These are phyloP conservation scores for Drosophila serrata DNA, from an alignment of 1,140 invertebrate species.

Conservation along the genomic window DNA sequence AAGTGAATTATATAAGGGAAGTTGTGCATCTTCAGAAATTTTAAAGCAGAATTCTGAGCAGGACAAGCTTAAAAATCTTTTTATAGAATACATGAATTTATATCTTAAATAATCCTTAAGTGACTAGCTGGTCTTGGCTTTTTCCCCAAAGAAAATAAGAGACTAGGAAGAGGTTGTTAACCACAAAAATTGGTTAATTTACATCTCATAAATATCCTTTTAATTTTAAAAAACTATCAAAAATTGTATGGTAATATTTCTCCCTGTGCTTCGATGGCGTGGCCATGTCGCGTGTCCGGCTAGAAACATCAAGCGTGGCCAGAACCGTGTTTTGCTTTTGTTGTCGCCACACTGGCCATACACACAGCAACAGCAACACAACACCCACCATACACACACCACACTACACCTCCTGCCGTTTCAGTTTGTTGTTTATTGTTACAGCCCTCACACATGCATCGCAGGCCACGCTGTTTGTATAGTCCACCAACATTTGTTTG, in stretches of 20 bases:
- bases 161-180: neutral
- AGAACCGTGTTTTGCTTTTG: slow-evolving; percentile 49
- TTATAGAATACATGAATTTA: neutral
- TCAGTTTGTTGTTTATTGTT: slow-evolving; percentile 78
- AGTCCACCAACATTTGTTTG: slow-evolving; percentile 81
- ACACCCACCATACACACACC: neutral
- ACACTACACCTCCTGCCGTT: slow-evolving; percentile 1
- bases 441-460: slow-evolving; percentile 62
- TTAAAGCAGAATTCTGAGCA: neutral
- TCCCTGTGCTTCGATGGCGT: slow-evolving; percentile 28
- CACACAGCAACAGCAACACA: slow-evolving; percentile 2
- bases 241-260: slow-evolving; percentile 1
- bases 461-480: slow-evolving; percentile 55
- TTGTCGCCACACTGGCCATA: slow-evolving; percentile 32
- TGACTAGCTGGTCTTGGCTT: too few species aligned
- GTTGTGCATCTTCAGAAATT: neutral
- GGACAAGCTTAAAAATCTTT: neutral
- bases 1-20: too few species aligned
- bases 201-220: neutral
- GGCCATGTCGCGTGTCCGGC: slow-evolving; percentile 54
- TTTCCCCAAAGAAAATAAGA: neutral
- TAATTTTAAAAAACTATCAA: neutral
- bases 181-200: neutral
- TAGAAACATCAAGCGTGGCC: slow-evolving; percentile 55
- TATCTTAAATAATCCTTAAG: neutral